A percentile compares a stretch with the other conserved stretches of the same genome.
These are phyloP conservation scores for Ormyrus rosae DNA, from an alignment of 2,888 invertebrate species.

Conservation along the genomic window DNA sequence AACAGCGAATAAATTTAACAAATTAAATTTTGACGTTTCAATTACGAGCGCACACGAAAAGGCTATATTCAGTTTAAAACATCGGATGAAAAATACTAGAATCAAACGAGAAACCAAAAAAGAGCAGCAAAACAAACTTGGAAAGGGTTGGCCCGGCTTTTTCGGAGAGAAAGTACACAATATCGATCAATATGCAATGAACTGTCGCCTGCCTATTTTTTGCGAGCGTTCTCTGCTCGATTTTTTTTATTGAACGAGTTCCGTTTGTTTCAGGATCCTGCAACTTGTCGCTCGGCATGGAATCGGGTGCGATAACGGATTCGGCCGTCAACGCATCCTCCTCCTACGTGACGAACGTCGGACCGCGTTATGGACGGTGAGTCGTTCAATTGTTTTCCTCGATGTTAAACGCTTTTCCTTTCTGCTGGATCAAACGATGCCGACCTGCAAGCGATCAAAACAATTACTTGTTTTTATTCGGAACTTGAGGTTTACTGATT, in stretches of 20 bases:
- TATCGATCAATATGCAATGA: background rate
- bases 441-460: no score
- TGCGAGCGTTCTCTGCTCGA: conserved; percentile 25
- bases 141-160: background rate
- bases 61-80: no score
- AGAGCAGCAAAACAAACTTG: background rate
- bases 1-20: no score
- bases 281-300: conserved; percentile 83
- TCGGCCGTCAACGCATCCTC: conserved; percentile 84
- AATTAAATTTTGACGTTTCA: no score
- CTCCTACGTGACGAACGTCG: conserved; percentile 83
- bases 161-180: background rate
- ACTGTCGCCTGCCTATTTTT: conserved; percentile 9
- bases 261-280: conserved; percentile 78
- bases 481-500: background rate
- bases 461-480: background rate
- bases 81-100: background rate
- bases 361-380: conserved; percentile 84
- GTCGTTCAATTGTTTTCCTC: conserved; percentile 54
- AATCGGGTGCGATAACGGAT: conserved; percentile 83
- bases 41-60: no score
- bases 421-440: background rate
- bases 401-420: background rate
- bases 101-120: background rate
- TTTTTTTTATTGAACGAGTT: conserved; percentile 44